Conservation (phyloP, 1,140 invertebrate genomes). For the Octopus sinensis region DNA sequence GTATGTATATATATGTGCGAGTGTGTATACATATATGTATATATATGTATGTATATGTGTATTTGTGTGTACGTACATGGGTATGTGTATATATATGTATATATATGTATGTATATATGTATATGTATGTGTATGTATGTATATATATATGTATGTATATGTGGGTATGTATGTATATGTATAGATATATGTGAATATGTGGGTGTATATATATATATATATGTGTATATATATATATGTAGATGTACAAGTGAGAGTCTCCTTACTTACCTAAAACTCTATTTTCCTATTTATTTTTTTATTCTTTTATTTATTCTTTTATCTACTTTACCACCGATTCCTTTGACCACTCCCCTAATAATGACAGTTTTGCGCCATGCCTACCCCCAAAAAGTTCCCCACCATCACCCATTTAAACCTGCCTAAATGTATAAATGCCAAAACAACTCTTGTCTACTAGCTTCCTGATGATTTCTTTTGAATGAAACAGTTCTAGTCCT, state of each 20-base stretch:
- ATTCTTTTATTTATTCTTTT: no score
- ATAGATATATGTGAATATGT: background rate
- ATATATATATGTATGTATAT: background rate
- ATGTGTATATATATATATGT: background rate
- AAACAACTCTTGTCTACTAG: no score
- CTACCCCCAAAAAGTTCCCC: no score
- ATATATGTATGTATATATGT: background rate
- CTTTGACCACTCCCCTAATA: no score
- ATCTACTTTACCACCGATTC: no score
- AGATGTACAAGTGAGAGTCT: background rate
- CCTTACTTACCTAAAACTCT: no score
- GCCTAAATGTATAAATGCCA: no score
- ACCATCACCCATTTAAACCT: no score
- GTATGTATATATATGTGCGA: background rate
- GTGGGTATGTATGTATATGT: background rate
- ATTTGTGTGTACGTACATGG: background rate
- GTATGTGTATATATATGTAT: background rate
- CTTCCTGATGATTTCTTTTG: no score
- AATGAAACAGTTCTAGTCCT: no score
- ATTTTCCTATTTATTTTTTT: no score
- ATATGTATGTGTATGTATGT: background rate
- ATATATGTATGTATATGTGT: background rate
- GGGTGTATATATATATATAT: background rate
- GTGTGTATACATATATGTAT: background rate
- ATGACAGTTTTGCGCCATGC: no score